phyloP scores from a whole-genome alignment of 2,888 invertebrate species.

The Willowsia nigromaculata region DNA sequence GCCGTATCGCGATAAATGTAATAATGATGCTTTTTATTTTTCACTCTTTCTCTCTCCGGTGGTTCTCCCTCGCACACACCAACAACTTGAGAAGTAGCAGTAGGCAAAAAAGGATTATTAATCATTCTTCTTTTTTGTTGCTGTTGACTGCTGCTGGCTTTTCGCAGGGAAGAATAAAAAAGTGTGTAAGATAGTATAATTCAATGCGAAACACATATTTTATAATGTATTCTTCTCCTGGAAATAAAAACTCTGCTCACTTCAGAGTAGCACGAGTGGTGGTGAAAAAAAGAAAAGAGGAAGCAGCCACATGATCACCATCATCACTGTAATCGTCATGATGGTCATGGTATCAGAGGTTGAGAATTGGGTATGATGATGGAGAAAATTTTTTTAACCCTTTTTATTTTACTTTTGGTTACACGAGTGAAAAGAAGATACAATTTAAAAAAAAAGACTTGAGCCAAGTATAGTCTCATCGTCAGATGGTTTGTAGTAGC shows the following conservation, averaged over 20 bases:
- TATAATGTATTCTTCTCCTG: slow-evolving; percentile 6
- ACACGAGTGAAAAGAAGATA: background rate
- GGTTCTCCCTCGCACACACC: background rate
- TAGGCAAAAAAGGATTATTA: slow-evolving; percentile 29
- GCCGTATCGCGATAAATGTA: background rate
- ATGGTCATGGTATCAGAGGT: background rate
- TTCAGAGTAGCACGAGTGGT: no score
- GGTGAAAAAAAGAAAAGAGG: background rate
- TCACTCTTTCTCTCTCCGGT: background rate
- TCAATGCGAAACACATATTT: background rate
- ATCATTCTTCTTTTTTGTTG: slow-evolving; percentile 19
- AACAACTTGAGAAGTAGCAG: background rate
- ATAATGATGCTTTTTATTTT: background rate
- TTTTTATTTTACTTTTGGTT: slow-evolving; percentile 33
- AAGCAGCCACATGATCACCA: background rate
- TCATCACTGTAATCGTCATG: background rate
- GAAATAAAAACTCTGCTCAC: no score
- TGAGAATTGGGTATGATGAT: background rate
- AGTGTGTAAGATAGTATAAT: background rate
- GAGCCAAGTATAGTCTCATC: no score
- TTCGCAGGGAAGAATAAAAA: background rate
- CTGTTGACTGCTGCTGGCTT: background rate
- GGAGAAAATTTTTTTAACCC: slow-evolving; percentile 40
- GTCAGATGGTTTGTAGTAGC: no score
- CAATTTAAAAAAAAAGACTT: background rate